phyloP scores from a whole-genome alignment of 2,888 invertebrate species.

The Oxystoma pomonae region DNA sequence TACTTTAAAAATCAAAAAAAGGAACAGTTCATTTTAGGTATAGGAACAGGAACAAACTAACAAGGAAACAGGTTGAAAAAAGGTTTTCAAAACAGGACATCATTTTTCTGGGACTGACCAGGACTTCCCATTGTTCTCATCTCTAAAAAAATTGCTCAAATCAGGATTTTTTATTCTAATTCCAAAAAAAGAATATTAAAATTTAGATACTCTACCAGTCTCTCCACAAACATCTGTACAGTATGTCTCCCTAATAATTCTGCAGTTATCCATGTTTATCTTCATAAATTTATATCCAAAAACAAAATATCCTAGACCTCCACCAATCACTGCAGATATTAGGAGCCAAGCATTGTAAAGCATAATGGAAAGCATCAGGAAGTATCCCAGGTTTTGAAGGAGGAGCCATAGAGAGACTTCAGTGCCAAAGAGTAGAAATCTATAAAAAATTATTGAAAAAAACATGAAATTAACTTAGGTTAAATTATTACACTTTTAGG shows the following conservation, averaged over 20 bases:
- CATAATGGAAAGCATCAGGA: conserved; percentile 73
- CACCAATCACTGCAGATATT: conserved; percentile 61
- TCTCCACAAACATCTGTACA: conserved; percentile 46
- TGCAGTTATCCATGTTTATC: conserved; percentile 51
- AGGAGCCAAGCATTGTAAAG: conserved; percentile 65
- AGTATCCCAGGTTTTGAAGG: conserved; percentile 56
- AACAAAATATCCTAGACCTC: conserved; percentile 56
- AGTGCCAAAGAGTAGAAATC: conserved; percentile 38
- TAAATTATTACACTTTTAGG: neutral
- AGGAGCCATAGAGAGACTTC: conserved; percentile 43
- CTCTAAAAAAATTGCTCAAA: conserved; percentile 24
- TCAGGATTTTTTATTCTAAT: too few species aligned
- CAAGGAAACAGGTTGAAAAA: too few species aligned
- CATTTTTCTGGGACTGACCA: conserved; percentile 30
- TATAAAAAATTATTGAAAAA: conserved; percentile 28
- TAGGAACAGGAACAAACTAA: too few species aligned
- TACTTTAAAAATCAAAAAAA: too few species aligned
- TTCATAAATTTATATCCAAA: conserved; percentile 53
- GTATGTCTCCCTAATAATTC: conserved; percentile 46
- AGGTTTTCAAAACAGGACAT: conserved; percentile 24
- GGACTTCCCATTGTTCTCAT: conserved; percentile 24
- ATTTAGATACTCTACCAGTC: conserved; percentile 53
- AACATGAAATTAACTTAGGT: neutral
- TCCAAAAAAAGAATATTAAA: too few species aligned
- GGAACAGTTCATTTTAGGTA: too few species aligned